phyloP scores from a whole-genome alignment of 2,888 invertebrate genomes.

The Cistogaster globosa region DNA sequence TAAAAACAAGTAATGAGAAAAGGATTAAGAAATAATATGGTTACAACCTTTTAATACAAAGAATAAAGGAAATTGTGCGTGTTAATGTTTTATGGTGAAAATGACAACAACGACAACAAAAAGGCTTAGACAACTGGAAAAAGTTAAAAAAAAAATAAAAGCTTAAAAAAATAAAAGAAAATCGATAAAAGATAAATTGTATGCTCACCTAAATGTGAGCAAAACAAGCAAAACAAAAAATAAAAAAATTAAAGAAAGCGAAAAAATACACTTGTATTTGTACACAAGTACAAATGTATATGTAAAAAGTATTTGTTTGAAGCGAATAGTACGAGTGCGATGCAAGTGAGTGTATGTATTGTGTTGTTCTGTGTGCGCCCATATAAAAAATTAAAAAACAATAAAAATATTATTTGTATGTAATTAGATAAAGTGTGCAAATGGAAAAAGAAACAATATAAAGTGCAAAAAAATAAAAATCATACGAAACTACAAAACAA shows the following conservation, averaged over 20 bases:
- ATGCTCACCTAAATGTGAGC: constrained; percentile 65
- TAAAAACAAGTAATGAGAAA: constrained; percentile 59
- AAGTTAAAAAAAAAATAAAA: constrained; percentile 49
- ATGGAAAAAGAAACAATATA: constrained; percentile 33
- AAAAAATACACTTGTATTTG: constrained; percentile 42
- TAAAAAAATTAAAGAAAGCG: constrained; percentile 50
- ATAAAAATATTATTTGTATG: constrained; percentile 55
- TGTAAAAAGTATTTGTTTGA: constrained; percentile 31
- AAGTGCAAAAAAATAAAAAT: constrained; percentile 44
- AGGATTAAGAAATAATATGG: constrained; percentile 63
- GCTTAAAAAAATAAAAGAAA: constrained; percentile 49
- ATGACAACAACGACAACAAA: constrained; percentile 40
- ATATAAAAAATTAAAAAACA: constrained; percentile 28
- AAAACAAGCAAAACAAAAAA: too few relatives aligned
- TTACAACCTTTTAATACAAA: constrained; percentile 53
- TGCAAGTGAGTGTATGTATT: constrained; percentile 9
- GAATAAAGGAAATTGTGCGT: constrained; percentile 68
- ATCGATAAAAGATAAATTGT: constrained; percentile 70
- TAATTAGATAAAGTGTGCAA: constrained; percentile 61
- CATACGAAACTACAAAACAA: constrained; percentile 12
- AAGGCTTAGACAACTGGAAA: constrained; percentile 40
- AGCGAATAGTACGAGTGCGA: constrained; percentile 17
- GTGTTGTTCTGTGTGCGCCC: not conserved
- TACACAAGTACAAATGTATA: constrained; percentile 16
- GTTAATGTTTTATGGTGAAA: constrained; percentile 65